Evolutionary conservation across 2,797 vertebrate genomes (phyloP), one percentile per base, ranked within the genome.

Genomic region (Toxotes lorentzi): DNA sequence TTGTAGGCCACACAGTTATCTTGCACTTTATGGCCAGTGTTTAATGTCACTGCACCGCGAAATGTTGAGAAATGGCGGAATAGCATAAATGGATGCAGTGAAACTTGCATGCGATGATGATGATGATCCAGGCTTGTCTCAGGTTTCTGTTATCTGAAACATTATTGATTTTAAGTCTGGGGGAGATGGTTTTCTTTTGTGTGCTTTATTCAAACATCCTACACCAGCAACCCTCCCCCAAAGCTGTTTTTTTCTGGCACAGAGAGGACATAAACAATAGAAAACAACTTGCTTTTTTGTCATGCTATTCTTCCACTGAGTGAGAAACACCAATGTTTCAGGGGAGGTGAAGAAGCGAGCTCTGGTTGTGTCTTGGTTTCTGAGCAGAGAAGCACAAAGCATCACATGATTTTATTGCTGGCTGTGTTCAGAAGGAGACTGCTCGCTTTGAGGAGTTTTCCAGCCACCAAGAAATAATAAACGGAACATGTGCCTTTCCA

Each of bases 101-200:
- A 65, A 71, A 47, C 67, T 7, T 24, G n/a, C 60, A 53, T 57
- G 66, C 51, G 58, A 56, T 47, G 34, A 58, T 40, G 24, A 32
- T 64, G 47, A 53, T 53, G 58, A 43, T 38, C 21, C 23, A 23
- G 23, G n/a, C 56, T 40, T 11, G 13, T 83, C 76, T 90, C 87
- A 68, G 50, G 63, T 89, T 90, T 83, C 68, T 83, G 88, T 78
- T 69, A 86, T 89, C 73, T 72, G 82, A 91, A 61, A 57, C 51
- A 0, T 4, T 78, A 83, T 87, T 61, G 73, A 83, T 90, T 69
- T 78, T 38, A 50, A 43, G 70, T 74, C 59, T 53, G 17, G 38
- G 63, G 70, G 53, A 64, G 69, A 79, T 38, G 64, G 30, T 79
- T 65, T 60, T 50, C 50, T 38, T 75, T 73, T 70, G 53, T 82